These are phyloP conservation scores for Heliconius hewitsoni DNA, from an alignment of 1,140 invertebrate genomes.

Conservation along the genomic window DNA sequence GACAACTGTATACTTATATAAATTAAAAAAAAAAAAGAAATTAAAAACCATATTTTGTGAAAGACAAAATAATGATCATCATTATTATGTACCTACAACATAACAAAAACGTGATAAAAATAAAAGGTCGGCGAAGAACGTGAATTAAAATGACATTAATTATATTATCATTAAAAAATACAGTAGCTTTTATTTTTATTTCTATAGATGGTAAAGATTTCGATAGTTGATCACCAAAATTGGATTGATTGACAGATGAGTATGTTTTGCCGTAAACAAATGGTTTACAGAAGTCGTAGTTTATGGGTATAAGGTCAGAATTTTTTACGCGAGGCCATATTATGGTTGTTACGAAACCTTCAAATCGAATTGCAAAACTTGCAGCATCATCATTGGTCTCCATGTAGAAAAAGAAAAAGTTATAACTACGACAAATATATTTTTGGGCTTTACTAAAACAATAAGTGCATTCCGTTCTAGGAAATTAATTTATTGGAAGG, in stretches of 20 bases:
- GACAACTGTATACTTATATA: neutral
- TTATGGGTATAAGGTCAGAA: slow-evolving; percentile 47
- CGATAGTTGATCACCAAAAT: slow-evolving; percentile 60
- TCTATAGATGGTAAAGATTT: slow-evolving; percentile 65
- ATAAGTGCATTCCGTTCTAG: slow-evolving; percentile 53
- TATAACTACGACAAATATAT: neutral
- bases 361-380: slow-evolving; percentile 18
- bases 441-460: neutral
- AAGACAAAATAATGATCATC: neutral
- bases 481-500: slow-evolving; percentile 36
- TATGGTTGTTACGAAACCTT: slow-evolving; percentile 21
- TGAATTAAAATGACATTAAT: slow-evolving; percentile 45
- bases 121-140: slow-evolving; percentile 42
- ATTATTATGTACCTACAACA: neutral
- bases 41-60: neutral
- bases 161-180: slow-evolving; percentile 42
- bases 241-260: slow-evolving; percentile 67
- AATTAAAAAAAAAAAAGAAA: neutral
- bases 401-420: slow-evolving; percentile 27
- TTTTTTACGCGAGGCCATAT: slow-evolving; percentile 1
- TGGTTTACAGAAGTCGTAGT: slow-evolving; percentile 49
- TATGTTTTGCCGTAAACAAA: slow-evolving; percentile 63
- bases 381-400: neutral
- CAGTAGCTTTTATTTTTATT: slow-evolving; percentile 36
- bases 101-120: slow-evolving; percentile 18